Evolutionary conservation across 2,113 vertebrate genomes (phyloP).

Genomic region (Strix aluco): DNA sequence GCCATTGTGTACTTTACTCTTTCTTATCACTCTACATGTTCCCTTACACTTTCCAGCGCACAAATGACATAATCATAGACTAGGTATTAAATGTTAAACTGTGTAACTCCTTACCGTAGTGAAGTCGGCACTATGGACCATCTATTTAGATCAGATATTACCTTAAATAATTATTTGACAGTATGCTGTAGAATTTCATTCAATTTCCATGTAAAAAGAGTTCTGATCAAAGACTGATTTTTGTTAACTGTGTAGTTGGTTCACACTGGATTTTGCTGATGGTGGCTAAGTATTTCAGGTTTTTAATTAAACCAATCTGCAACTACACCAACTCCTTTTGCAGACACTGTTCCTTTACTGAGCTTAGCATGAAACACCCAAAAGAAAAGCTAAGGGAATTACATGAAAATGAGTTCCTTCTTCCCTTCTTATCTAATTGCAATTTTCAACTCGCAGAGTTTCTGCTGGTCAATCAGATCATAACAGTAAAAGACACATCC

Average conservation of each 20-base stretch:
- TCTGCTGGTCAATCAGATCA: background rate
- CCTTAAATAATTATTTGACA: background rate
- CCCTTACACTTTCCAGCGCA: background rate
- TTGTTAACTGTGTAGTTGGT: background rate
- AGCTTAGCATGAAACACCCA: background rate
- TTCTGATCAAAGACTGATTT: background rate
- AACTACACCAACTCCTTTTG: background rate
- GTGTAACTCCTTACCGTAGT: background rate
- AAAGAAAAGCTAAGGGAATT: background rate
- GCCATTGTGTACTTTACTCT: background rate
- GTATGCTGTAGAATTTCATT: background rate
- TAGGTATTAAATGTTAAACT: background rate
- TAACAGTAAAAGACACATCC: background rate
- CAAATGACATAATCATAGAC: background rate
- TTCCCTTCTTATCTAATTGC: background rate
- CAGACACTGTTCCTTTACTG: background rate
- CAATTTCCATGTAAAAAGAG: background rate
- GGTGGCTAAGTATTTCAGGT: background rate
- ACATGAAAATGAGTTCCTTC: background rate
- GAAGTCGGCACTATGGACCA: background rate
- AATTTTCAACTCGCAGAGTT: background rate
- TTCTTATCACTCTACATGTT: background rate
- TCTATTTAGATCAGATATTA: background rate
- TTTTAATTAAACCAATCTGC: constrained; percentile 37
- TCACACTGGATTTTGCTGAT: background rate